These are phyloP conservation scores for Misgurnus anguillicaudatus DNA, from an alignment of 2,113 vertebrate genomes.

Conservation along the genomic window DNA sequence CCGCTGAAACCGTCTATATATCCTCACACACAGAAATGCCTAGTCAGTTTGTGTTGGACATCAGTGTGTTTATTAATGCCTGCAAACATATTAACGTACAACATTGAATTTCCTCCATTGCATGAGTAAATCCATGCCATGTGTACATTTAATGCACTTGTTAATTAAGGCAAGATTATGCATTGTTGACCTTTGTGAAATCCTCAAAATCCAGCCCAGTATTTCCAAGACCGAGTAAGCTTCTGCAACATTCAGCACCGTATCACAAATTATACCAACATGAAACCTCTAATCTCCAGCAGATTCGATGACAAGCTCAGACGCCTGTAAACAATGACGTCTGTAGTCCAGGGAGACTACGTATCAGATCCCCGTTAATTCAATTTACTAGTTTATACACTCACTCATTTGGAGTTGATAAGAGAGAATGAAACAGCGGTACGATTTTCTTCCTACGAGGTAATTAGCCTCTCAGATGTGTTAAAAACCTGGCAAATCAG, in stretches of 20 bases:
- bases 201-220: neutral
- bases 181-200: neutral
- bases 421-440: neutral
- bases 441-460: slow-evolving; percentile 14
- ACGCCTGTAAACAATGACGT: neutral
- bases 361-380: slow-evolving; percentile 33
- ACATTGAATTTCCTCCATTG: too few relatives aligned
- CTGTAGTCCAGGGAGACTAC: neutral
- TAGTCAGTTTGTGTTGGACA: too few relatives aligned
- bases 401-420: slow-evolving; percentile 13
- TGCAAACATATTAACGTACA: too few relatives aligned
- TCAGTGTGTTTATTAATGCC: too few relatives aligned
- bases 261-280: neutral
- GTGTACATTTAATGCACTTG: neutral
- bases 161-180: neutral
- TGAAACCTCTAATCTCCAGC: slow-evolving; percentile 2
- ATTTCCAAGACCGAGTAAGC: neutral
- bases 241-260: neutral
- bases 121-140: neutral
- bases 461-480: slow-evolving; percentile 51
- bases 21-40: too few relatives aligned
- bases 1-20: too few relatives aligned
- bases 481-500: slow-evolving; percentile 50
- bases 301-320: neutral
- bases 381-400: slow-evolving; percentile 40